phyloP scores from a whole-genome alignment of 1,140 invertebrate genomes.

The Eueides isabella region DNA sequence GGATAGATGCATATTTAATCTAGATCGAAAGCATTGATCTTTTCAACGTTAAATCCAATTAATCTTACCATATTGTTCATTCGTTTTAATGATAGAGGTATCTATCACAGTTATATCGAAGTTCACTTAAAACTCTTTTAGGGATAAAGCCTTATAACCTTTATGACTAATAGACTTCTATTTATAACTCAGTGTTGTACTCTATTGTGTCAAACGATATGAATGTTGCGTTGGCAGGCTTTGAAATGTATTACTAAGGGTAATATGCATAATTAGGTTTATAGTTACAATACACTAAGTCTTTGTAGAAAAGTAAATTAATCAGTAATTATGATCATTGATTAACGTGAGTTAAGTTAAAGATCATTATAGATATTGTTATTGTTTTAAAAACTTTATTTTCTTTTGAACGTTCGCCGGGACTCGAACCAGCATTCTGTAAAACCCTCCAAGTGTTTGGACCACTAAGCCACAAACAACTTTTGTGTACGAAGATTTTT shows the following conservation, averaged over 20 bases:
- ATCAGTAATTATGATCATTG: too few relatives aligned
- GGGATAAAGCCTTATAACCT: slow-evolving; percentile 5
- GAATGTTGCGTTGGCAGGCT: neutral
- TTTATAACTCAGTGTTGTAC: neutral
- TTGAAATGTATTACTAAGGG: neutral
- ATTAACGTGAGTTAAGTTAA: too few relatives aligned
- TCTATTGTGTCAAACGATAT: neutral
- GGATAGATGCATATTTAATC: neutral
- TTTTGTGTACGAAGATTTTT: too few relatives aligned
- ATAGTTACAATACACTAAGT: neutral
- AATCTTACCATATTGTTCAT: neutral
- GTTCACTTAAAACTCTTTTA: neutral
- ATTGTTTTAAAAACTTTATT: too few relatives aligned
- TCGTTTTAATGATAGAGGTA: neutral
- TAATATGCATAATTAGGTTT: neutral
- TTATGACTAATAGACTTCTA: slow-evolving; percentile 5
- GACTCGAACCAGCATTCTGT: too few relatives aligned
- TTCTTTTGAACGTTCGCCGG: too few relatives aligned
- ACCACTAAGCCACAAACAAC: too few relatives aligned
- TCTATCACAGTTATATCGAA: neutral
- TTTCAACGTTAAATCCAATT: neutral
- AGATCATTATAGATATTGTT: too few relatives aligned
- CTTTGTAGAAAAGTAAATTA: too few relatives aligned
- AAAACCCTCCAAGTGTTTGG: too few relatives aligned
- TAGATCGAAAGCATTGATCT: neutral